Evolutionary conservation across 2,888 invertebrate species (phyloP).

Genomic region (Melanostoma mellinum): DNA sequence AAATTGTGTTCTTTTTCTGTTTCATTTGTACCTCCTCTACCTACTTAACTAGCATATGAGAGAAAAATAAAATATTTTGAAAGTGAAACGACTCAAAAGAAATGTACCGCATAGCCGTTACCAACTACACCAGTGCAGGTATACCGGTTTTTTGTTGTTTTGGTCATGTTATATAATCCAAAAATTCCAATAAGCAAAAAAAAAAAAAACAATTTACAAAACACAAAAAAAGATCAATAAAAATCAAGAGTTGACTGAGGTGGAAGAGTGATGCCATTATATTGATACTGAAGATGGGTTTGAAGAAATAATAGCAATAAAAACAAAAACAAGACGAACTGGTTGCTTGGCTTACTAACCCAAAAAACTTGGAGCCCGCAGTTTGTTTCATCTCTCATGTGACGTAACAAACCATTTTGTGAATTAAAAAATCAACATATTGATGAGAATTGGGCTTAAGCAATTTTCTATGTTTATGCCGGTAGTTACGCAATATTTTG

Average conservation of each 20-base stretch:
- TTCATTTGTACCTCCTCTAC: constrained; percentile 24
- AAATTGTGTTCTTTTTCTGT: constrained; percentile 37
- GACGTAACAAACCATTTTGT: constrained; percentile 39
- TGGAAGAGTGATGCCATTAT: constrained; percentile 13
- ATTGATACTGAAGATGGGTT: constrained; percentile 54
- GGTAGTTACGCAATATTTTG: constrained; percentile 21
- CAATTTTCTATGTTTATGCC: background rate
- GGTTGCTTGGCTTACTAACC: constrained; percentile 68
- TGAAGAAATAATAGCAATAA: background rate
- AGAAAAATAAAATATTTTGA: constrained; percentile 36
- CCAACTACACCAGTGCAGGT: background rate
- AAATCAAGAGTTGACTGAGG: constrained; percentile 15
- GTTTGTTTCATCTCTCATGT: constrained; percentile 16
- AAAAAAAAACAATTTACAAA: constrained; percentile 31
- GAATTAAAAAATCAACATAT: constrained; percentile 27
- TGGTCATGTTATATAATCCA: constrained; percentile 60
- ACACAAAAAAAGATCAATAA: constrained; percentile 39
- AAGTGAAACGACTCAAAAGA: constrained; percentile 62
- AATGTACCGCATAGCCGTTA: constrained; percentile 41
- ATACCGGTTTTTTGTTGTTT: constrained; percentile 63
- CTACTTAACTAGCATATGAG: background rate
- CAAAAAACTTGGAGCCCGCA: constrained; percentile 45
- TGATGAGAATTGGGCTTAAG: constrained; percentile 28
- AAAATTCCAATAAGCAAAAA: constrained; percentile 25
- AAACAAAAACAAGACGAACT: constrained; percentile 32